These are phyloP conservation scores for Karalla daura DNA, from an alignment of 2,797 vertebrate genomes.

Conservation along the genomic window DNA sequence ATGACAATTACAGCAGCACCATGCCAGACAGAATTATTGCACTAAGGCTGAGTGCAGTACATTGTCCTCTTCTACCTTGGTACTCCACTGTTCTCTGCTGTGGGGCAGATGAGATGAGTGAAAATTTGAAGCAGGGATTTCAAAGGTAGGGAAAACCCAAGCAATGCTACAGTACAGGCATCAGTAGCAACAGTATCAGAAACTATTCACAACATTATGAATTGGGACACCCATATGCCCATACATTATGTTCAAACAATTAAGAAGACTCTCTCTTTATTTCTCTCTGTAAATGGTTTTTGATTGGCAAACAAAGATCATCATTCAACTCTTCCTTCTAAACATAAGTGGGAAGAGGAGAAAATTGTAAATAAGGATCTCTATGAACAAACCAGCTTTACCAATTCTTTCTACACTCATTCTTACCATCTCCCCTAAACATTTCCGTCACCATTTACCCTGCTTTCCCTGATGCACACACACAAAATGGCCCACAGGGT, in stretches of 20 bases:
- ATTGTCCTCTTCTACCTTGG: not conserved
- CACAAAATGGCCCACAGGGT: constrained; percentile 69
- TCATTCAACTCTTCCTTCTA: constrained; percentile 35
- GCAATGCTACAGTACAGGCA: constrained; percentile 72
- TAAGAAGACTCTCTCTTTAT: no score
- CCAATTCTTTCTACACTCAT: constrained; percentile 46
- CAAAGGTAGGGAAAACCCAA: constrained; percentile 76
- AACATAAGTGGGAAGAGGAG: constrained; percentile 30
- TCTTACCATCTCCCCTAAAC: constrained; percentile 42
- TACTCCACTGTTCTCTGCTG: constrained; percentile 14
- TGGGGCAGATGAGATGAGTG: constrained; percentile 48
- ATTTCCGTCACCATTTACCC: no score
- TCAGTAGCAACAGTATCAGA: constrained; percentile 72
- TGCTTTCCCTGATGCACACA: constrained; percentile 28
- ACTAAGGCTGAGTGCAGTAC: constrained; percentile 6
- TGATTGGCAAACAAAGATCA: constrained; percentile 30
- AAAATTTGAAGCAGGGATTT: constrained; percentile 77
- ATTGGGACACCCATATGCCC: constrained; percentile 70
- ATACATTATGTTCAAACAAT: constrained; percentile 52
- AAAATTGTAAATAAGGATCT: constrained; percentile 50
- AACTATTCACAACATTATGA: constrained; percentile 67
- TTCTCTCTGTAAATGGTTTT: constrained; percentile 45
- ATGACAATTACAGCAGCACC: not conserved
- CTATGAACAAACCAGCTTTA: constrained; percentile 75
- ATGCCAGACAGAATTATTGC: constrained; percentile 2